These are phyloP conservation scores for Nanorana parkeri DNA, from an alignment of 2,113 vertebrate species.

Conservation along the genomic window DNA sequence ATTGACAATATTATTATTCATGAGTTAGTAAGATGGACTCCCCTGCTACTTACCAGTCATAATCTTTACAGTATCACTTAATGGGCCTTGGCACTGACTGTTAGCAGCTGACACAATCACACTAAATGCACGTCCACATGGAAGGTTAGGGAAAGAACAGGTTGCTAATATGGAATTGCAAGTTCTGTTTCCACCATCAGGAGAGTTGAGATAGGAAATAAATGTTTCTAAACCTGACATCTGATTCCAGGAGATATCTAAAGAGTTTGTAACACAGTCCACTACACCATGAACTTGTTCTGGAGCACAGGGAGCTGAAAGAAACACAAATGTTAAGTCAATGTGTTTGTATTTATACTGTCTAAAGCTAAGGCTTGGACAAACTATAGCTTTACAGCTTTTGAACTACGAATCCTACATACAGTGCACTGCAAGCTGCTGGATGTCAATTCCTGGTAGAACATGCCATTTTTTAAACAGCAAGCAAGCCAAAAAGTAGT, in stretches of 20 bases:
- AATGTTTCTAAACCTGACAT: slow-evolving; percentile 67
- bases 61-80: slow-evolving; percentile 55
- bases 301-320: slow-evolving; percentile 45
- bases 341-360: too few species aligned
- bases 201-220: slow-evolving; percentile 60
- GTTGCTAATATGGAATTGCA: slow-evolving; percentile 63
- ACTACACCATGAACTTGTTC: slow-evolving; percentile 7
- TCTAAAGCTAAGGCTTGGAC: too few species aligned
- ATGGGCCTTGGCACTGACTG: slow-evolving; percentile 63
- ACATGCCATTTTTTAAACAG: too few species aligned
- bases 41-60: slow-evolving; percentile 22
- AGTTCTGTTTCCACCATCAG: slow-evolving; percentile 64
- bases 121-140: slow-evolving; percentile 72
- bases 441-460: too few species aligned
- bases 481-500: too few species aligned
- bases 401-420: too few species aligned
- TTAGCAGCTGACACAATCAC: slow-evolving; percentile 64
- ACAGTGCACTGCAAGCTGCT: too few species aligned
- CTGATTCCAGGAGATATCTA: slow-evolving; percentile 69
- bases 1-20: background rate
- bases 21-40: background rate
- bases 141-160: slow-evolving; percentile 69
- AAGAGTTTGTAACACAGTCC: slow-evolving; percentile 54
- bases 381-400: too few species aligned
- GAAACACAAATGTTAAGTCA: background rate